Base-by-base conservation (phyloP, 2,113 vertebrate species). In the Pangasianodon gigas region DNA sequence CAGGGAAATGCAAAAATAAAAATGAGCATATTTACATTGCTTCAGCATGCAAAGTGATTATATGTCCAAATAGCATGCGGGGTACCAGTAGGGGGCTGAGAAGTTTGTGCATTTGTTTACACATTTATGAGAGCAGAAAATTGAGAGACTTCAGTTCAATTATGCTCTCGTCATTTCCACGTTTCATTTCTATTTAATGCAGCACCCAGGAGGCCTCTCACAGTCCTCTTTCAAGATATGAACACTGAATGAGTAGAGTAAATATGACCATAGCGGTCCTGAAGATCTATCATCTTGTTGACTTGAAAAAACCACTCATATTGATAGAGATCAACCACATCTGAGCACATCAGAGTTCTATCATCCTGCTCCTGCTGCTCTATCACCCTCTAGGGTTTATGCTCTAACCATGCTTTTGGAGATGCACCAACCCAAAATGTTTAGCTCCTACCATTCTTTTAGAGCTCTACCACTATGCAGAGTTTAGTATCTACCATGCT, bases 141-240 rank as follows among this genome's bases (percentile, higher is more conserved):
- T 80, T 69, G 62, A 54, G 77, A 29, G 32, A 26, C 79, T 88
- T 83, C 62, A 44, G 62, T 54, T 67, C 79, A 54, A 81, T 88
- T 88, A 88, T 24, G 87, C 79, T 83, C 48, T 56, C 71, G n/a
- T 83, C n/a, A 56, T 54, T 83, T 19, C 19, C 18, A 13, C 3
- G 29, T 58, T 83, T 83, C 51, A 41, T 58, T 83, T 58, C 32
- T 19, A 58, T 58, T 41, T 24, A 37, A 37, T 83, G 81, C 16
- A 54, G 7, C 54, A 60, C 82, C 32, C 19, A 60, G 29, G 54
- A 58, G 82, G 37, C 32, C 54, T 84, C 54, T 84, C 1, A 26
- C 13, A 5, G n/a, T 82, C 16, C 16, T 37, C 18, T 54, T 82
- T 82, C 7, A 56, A 81, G 46, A n/a, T 54, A 32, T 18, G 29